Evolutionary conservation across 2,113 vertebrate genomes (phyloP), one percentile per base, ranked within the genome.

Genomic region (Rhabdomys dilectus): DNA sequence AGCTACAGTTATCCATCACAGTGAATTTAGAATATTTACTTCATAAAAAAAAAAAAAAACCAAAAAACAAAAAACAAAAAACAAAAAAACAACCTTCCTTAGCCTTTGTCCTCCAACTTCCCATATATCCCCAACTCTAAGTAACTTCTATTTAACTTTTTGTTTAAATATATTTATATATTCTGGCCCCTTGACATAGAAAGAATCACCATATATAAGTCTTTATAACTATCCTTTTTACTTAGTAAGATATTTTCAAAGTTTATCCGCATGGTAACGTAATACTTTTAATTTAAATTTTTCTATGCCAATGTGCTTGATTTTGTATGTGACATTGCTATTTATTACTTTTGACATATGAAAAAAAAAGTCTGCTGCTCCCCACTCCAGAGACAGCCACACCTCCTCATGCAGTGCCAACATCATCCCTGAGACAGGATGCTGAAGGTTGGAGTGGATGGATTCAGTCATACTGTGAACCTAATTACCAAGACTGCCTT

Each of bases 231-330:
- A 62, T 22, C 12, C n/a, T 64, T 34, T 90, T 90, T 90, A 90
- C 34, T 62, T 89, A 90, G 34, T 42, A 72, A 90, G 64, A 31
- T 66, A 36, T 90, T 78, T 87, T 87, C 29, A 76, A 58, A 58
- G 11, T 51, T 82, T 21, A 88, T 31, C 39, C 34, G 26, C 36
- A 31, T n/a, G 51, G 11, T 64, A 68, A 26, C 31, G 56, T 45
- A 26, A 64, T n/a, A 66, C n/a, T 76, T 95, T 78, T 16, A 90
- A 77, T 77, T 78, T 53, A 64, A 91, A 91, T 9, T 15, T 91
- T 66, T 88, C 92, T 82, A 17, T 75, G 39, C 34, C 34, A 48
- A 26, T n/a, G 48, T 62, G 39, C 48, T 91, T 85, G 36, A 64
- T 72, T 48, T 93, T 72, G 3, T 64, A 91, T 81, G 29, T 73